These are phyloP conservation scores for Apomyelois bistriatella DNA, from an alignment of 2,888 invertebrate species.

Conservation along the genomic window DNA sequence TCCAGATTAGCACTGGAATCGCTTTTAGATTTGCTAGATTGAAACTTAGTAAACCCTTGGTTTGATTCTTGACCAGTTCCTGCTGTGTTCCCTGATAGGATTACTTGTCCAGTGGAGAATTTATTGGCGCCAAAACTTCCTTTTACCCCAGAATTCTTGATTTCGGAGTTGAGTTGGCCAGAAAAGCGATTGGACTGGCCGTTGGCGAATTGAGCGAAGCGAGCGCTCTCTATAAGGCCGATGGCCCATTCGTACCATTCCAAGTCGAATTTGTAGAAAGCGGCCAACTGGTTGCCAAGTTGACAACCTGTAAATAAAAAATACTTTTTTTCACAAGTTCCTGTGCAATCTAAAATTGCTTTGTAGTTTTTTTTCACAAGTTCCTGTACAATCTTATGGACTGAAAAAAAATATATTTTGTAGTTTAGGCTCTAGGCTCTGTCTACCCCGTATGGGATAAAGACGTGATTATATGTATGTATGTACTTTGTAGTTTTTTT, in stretches of 20 bases:
- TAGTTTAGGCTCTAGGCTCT: no score
- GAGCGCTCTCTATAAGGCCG: conserved; percentile 58
- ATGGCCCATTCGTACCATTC: conserved; percentile 80
- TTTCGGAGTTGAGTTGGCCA: conserved; percentile 31
- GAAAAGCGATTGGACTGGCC: conserved; percentile 33
- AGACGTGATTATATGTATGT: no score
- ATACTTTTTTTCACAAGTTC: no score
- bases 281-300: conserved; percentile 74
- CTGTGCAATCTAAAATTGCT: no score
- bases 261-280: conserved; percentile 81
- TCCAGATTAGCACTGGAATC: no score
- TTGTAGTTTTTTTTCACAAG: no score
- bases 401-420: no score
- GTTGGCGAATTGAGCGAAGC: conserved; percentile 54
- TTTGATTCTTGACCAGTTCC: not conserved
- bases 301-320: conserved; percentile 64
- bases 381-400: no score
- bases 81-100: not conserved
- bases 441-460: no score
- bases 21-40: conserved; percentile 27
- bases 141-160: conserved; percentile 26
- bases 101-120: not conserved
- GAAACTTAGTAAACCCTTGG: conserved; percentile 12
- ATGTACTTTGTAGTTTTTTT: no score
- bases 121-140: conserved; percentile 9